Evolutionary conservation across 2,888 invertebrate genomes (phyloP).

Genomic region (Lepidochitona cinerea): DNA sequence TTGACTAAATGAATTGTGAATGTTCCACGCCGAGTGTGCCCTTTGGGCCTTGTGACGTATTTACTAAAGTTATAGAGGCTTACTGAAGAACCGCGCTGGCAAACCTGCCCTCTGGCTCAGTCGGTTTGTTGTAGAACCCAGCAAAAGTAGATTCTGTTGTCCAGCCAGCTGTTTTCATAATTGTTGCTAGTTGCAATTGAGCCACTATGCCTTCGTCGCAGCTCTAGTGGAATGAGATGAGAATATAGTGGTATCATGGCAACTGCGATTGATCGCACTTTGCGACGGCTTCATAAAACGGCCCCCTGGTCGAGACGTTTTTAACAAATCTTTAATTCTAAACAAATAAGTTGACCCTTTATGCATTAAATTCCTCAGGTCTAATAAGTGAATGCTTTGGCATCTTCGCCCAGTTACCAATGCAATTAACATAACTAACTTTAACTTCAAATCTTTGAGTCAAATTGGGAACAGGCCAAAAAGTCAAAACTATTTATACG

Average conservation of each 20-base stretch:
- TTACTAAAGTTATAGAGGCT: too few relatives aligned
- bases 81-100: background rate
- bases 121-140: background rate
- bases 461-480: too few relatives aligned
- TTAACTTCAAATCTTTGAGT: too few relatives aligned
- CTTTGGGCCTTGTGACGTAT: too few relatives aligned
- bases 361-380: background rate
- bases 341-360: background rate
- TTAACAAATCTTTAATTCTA: too few relatives aligned
- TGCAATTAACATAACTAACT: too few relatives aligned
- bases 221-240: background rate
- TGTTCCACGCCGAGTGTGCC: too few relatives aligned
- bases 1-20: too few relatives aligned
- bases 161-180: background rate
- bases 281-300: too few relatives aligned
- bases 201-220: background rate
- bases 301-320: background rate
- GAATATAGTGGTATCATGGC: background rate
- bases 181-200: background rate
- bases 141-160: background rate
- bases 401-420: background rate
- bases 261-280: too few relatives aligned
- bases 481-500: too few relatives aligned
- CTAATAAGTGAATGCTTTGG: background rate
- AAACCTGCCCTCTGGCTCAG: background rate